A percentile compares a stretch with the other conserved stretches of the same genome.
phyloP scores from a whole-genome alignment of 2,888 invertebrate species.

The Julus scanicus region DNA sequence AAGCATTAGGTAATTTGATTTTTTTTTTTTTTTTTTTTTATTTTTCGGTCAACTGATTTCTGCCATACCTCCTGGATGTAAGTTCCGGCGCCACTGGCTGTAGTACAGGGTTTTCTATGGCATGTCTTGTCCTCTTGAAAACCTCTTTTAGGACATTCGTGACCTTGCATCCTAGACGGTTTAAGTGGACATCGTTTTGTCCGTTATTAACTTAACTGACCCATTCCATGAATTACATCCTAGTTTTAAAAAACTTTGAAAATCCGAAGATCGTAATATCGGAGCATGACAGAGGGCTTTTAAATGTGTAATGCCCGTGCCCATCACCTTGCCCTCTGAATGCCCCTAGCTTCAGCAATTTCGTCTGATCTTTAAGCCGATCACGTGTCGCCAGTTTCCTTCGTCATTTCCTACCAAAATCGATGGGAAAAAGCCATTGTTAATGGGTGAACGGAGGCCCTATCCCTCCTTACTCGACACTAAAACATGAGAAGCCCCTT shows the following conservation, averaged over 20 bases:
- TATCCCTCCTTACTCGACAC: not conserved
- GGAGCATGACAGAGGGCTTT: not conserved
- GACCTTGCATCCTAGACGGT: not conserved
- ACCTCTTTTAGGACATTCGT: not conserved
- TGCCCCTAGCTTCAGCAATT: not conserved
- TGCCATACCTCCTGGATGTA: too few species aligned
- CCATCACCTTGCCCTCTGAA: not conserved
- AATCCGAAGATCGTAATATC: not conserved
- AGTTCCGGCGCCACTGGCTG: too few species aligned
- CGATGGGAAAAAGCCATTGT: slow-evolving; percentile 37
- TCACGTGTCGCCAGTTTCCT: slow-evolving; percentile 14
- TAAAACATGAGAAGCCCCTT: not conserved
- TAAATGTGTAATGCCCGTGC: not conserved
- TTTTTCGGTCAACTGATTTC: too few species aligned
- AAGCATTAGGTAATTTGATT: too few species aligned
- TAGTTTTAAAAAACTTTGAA: slow-evolving; percentile 28
- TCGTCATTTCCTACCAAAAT: not conserved
- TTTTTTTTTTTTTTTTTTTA: too few species aligned
- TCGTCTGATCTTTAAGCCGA: not conserved
- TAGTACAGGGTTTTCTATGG: too few species aligned
- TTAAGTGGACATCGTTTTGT: slow-evolving; percentile 9
- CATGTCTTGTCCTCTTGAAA: not conserved
- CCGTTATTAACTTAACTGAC: not conserved
- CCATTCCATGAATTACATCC: slow-evolving; percentile 19
- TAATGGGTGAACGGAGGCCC: slow-evolving; percentile 6